These are phyloP conservation scores for Troides helena DNA, from an alignment of 2,888 invertebrate genomes.

Conservation along the genomic window DNA sequence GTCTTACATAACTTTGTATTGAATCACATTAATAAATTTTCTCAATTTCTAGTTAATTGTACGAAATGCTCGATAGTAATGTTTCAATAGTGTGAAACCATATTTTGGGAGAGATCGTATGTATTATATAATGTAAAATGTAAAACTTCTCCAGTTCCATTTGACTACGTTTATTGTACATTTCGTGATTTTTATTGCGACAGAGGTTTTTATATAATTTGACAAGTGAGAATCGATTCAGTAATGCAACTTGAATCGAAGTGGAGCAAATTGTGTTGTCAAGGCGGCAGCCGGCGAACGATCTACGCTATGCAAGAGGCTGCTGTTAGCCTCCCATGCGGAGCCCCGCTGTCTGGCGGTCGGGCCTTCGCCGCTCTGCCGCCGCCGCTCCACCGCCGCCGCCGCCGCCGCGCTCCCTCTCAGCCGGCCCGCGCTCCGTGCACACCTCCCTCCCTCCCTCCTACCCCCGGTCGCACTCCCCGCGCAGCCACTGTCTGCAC, in stretches of 20 bases:
- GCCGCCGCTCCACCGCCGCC: too few relatives aligned
- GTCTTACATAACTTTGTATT: too few relatives aligned
- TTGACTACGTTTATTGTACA: not conserved
- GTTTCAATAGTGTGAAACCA: too few relatives aligned
- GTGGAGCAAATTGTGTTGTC: constrained; percentile 66
- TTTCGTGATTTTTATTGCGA: not conserved
- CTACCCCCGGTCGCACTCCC: constrained; percentile 10
- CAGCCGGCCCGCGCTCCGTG: too few relatives aligned
- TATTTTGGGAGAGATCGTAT: not conserved
- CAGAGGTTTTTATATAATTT: not conserved
- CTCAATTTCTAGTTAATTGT: too few relatives aligned
- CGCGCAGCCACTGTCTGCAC: constrained; percentile 36
- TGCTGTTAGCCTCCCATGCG: constrained; percentile 77
- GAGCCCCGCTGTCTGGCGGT: constrained; percentile 81
- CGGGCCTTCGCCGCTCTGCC: constrained; percentile 46
- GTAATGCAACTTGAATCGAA: constrained; percentile 63
- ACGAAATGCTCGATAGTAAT: too few relatives aligned
- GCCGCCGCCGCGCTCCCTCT: too few relatives aligned
- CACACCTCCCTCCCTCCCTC: constrained; percentile 33
- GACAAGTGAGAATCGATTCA: constrained; percentile 32
- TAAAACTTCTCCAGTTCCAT: not conserved
- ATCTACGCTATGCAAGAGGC: constrained; percentile 68
- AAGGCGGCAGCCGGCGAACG: constrained; percentile 66
- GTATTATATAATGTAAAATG: not conserved
- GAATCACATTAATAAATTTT: too few relatives aligned